These are phyloP conservation scores for Scaptodrosophila lebanonensis DNA, from an alignment of 1,140 invertebrate genomes.

Conservation along the genomic window DNA sequence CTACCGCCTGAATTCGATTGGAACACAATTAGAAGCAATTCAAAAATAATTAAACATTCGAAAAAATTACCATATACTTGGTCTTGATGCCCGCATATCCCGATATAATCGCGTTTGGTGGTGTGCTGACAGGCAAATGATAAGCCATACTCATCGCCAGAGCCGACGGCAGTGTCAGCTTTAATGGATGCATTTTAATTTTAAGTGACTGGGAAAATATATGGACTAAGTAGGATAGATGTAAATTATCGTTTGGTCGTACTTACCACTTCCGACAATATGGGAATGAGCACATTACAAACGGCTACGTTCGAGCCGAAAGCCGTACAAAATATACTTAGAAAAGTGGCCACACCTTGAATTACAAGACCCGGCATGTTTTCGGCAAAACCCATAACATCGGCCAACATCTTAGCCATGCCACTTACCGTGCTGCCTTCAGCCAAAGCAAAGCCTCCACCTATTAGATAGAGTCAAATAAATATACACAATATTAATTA, in stretches of 20 bases:
- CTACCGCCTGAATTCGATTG: constrained; percentile 76
- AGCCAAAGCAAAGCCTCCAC: constrained; percentile 92
- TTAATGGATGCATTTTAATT: constrained; percentile 86
- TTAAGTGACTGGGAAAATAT: constrained; percentile 77
- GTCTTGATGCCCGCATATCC: constrained; percentile 80
- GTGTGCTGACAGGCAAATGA: constrained; percentile 83
- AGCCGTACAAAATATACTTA: constrained; percentile 83
- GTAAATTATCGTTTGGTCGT: not conserved
- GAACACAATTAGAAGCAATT: not conserved
- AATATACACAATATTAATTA: too few species aligned
- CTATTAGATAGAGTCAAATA: constrained; percentile 66
- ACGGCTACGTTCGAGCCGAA: constrained; percentile 90
- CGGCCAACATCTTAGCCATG: constrained; percentile 85
- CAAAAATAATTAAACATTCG: not conserved
- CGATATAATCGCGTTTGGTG: constrained; percentile 95
- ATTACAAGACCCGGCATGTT: constrained; percentile 78
- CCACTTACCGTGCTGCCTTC: constrained; percentile 87
- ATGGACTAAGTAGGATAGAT: not conserved
- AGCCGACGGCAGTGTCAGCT: constrained; percentile 89
- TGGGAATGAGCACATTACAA: constrained; percentile 87
- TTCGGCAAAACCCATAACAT: constrained; percentile 79
- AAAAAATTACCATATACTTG: constrained; percentile 39
- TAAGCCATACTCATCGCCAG: constrained; percentile 86
- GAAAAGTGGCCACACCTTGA: constrained; percentile 78
- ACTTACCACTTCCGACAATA: constrained; percentile 84